A percentile compares a stretch with the other conserved stretches of the same genome.
Evolutionary conservation across 1,140 invertebrate genomes (phyloP).

Genomic region (Gonioctena quinquepunctata): DNA sequence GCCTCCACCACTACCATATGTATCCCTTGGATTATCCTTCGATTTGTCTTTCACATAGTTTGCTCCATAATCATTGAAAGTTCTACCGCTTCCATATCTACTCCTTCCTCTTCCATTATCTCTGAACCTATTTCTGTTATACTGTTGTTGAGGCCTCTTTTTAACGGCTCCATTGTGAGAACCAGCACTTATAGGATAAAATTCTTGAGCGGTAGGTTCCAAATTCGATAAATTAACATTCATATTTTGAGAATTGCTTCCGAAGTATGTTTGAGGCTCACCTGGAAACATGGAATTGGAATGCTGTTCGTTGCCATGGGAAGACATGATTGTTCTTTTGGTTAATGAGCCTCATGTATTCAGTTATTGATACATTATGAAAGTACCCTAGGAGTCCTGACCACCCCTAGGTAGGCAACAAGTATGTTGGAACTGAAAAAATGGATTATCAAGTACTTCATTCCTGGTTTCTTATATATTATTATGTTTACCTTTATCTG

Average conservation of each 20-base stretch:
- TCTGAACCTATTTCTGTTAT: not conserved
- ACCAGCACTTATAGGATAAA: not conserved
- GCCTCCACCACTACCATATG: not conserved
- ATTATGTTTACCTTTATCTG: not conserved
- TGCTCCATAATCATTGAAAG: not conserved
- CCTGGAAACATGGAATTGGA: not conserved
- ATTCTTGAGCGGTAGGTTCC: slow-evolving; percentile 18
- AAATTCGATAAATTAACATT: not conserved
- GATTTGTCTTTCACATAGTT: not conserved
- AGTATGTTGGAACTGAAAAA: not conserved
- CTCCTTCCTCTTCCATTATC: slow-evolving; percentile 1
- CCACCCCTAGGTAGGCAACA: not conserved
- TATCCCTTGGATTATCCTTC: not conserved
- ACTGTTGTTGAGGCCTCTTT: slow-evolving; percentile 6
- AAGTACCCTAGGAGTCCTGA: not conserved
- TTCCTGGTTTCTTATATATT: too few relatives aligned
- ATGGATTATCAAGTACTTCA: too few relatives aligned
- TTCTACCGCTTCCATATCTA: slow-evolving; percentile 18
- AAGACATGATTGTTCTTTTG: slow-evolving; percentile 11
- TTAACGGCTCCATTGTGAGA: slow-evolving; percentile 12
- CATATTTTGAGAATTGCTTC: not conserved
- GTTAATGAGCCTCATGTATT: not conserved
- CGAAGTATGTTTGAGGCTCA: not conserved
- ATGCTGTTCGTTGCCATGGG: not conserved
- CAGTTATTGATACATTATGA: not conserved